Base-by-base conservation (phyloP, 2,888 invertebrate species). In the Erebia palarica region DNA sequence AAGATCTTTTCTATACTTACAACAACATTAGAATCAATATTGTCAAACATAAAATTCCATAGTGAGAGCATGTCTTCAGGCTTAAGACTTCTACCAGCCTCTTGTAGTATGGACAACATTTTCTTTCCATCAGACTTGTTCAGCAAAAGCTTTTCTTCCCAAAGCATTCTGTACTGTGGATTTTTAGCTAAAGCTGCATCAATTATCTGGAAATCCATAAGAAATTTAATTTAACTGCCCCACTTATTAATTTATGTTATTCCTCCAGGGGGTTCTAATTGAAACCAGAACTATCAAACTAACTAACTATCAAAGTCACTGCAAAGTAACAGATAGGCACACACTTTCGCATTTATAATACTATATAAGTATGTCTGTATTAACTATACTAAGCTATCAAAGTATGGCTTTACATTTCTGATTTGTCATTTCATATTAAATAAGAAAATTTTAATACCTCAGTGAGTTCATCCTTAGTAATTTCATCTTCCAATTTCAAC, bases 21-120 rank as follows among this genome's bases (percentile, higher is more conserved):
- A 73, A 83, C 82, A 71, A 79, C 79, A 79, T 80, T 83, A 21
- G 86, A 83, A 68, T 84, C 78, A 47, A 89, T 82, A 80, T 85
- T 85, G 76, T 92, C 90, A 70, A 92, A 75, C 64, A 88, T 79
- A 55, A 84, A 73, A 78, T 89, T 89, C 84, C 91, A 92, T 14
- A 93, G 79, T 65, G 79, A 73, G n/a, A 89, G 73, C 14, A 86
- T 78, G 73, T 90, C 90, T 70, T 86, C 79, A 42, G 83, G 67
- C 65, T 85, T 87, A 72, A 92, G 77, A 47, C 79, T 78, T 80
- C 87, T 89, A 5, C 79, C 80, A 16, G 91, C 91, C 71, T 88
- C 85, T 78, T 90, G 84, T 7, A 92, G 73, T 53, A 88, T 76
- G 13, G 79, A 74, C 55, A 91, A 73, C 77, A 88, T 84, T 81